These are phyloP conservation scores for Eupithecia pulchellata DNA, from an alignment of 2,888 invertebrate genomes.

Conservation along the genomic window DNA sequence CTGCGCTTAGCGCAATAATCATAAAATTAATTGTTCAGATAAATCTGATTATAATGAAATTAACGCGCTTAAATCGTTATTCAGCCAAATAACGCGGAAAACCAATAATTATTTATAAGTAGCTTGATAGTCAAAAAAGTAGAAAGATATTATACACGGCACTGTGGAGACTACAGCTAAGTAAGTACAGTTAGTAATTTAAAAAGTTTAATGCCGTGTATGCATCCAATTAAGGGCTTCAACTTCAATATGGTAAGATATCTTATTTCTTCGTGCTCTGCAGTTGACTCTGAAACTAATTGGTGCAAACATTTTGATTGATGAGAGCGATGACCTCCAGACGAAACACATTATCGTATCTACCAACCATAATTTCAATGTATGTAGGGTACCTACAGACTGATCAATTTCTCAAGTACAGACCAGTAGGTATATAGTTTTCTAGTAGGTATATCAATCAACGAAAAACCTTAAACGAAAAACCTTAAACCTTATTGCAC, in stretches of 20 bases:
- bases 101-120: background rate
- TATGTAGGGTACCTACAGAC: conserved; percentile 6
- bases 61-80: too few species aligned
- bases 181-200: conserved; percentile 40
- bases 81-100: too few species aligned
- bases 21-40: too few species aligned
- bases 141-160: background rate
- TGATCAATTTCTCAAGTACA: background rate
- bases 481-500: too few species aligned
- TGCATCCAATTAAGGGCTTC: conserved; percentile 62
- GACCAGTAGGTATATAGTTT: too few species aligned
- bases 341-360: conserved; percentile 48
- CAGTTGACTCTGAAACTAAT: conserved; percentile 69
- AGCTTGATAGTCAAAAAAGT: background rate
- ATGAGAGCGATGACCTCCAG: conserved; percentile 72
- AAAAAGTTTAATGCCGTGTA: conserved; percentile 55
- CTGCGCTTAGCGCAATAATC: too few species aligned
- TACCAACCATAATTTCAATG: background rate
- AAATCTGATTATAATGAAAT: too few species aligned
- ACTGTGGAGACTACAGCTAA: background rate
- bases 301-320: conserved; percentile 74
- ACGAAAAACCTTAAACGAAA: too few species aligned
- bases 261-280: conserved; percentile 69
- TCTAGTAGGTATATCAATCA: background rate
- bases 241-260: conserved; percentile 57